Percentiles rank a stretch among this genome's conserved stretches.
Conservation (phyloP, 2,797 vertebrate genomes). For the Euphonia xanthogaster region DNA sequence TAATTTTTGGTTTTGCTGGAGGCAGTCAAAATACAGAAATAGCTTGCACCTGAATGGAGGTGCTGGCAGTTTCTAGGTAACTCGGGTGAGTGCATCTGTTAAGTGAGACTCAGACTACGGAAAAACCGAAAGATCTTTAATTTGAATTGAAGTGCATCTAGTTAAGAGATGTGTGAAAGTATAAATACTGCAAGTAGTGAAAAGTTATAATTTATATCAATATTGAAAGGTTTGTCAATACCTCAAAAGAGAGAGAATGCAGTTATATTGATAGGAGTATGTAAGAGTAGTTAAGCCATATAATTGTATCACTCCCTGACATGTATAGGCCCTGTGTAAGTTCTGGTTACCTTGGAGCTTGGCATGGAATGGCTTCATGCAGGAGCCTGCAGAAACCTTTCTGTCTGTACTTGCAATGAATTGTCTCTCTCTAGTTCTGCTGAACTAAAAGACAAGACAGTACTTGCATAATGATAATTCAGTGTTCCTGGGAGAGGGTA, state of each 20-base stretch:
- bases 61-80: not conserved
- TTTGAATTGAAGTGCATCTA: not conserved
- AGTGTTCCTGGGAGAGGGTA: not conserved
- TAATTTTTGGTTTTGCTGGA: not conserved
- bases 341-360: not conserved
- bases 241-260: not conserved
- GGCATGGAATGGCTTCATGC: not conserved
- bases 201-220: not conserved
- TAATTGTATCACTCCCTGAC: not conserved
- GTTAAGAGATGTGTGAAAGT: not conserved
- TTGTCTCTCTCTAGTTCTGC: not conserved
- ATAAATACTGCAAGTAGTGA: not conserved
- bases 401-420: not conserved
- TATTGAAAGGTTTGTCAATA: not conserved
- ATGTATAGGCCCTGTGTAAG: rapidly evolving
- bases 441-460: not conserved
- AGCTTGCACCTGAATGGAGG: not conserved
- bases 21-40: not conserved
- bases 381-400: not conserved
- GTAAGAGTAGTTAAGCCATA: not conserved
- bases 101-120: not conserved
- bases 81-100: not conserved
- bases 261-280: not conserved
- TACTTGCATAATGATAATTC: not conserved
- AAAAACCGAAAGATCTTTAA: not conserved